Evolutionary conservation across 1,140 invertebrate genomes (phyloP).

Genomic region (Carposina sasakii): DNA sequence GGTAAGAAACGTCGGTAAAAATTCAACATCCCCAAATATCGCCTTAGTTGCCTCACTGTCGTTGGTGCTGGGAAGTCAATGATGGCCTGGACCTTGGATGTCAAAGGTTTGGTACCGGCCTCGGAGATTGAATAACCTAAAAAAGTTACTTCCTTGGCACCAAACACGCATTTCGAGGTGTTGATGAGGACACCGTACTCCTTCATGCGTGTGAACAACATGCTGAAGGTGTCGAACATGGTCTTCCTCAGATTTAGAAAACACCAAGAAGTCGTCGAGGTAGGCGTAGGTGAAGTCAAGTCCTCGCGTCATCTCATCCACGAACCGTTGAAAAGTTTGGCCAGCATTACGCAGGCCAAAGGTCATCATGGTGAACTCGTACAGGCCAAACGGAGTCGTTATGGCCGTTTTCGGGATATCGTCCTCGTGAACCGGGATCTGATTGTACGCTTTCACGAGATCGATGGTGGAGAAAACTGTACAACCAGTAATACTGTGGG

Average conservation of each 20-base stretch:
- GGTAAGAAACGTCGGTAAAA: conserved; percentile 38
- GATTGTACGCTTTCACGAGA: not conserved
- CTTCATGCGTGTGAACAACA: not conserved
- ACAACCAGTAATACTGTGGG: not conserved
- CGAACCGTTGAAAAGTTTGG: conserved; percentile 67
- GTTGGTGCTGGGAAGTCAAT: conserved; percentile 18
- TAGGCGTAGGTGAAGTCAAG: conserved; percentile 29
- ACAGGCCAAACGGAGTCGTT: conserved; percentile 39
- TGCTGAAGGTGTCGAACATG: conserved; percentile 17
- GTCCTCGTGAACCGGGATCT: not conserved
- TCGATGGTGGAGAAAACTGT: not conserved
- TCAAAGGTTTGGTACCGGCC: not conserved
- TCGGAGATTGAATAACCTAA: not conserved
- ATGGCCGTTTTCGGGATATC: conserved; percentile 9
- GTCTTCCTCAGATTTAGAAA: conserved; percentile 26
- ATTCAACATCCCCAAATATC: conserved; percentile 41
- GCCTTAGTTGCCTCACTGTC: conserved; percentile 24
- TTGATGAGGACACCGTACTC: conserved; percentile 10
- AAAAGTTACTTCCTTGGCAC: not conserved
- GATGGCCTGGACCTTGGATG: conserved; percentile 17
- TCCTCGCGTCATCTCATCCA: conserved; percentile 51
- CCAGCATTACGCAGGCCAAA: conserved; percentile 42
- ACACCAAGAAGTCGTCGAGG: conserved; percentile 50
- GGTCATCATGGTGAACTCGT: not conserved
- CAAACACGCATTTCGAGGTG: conserved; percentile 2